phyloP scores from a whole-genome alignment of 2,113 vertebrate genomes.

The Pavo muticus region DNA sequence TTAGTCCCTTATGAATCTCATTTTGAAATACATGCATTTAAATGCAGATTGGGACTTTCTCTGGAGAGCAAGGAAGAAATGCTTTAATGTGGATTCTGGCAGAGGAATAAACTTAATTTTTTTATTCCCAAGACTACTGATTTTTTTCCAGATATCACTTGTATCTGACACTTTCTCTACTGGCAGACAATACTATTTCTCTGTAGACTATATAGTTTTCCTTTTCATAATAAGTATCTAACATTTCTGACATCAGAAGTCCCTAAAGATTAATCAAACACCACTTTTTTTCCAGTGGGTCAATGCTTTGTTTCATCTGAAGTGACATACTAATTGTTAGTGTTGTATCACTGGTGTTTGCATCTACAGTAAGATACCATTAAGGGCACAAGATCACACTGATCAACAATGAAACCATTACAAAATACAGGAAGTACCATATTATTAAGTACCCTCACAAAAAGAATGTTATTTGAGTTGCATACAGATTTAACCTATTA shows the following conservation, averaged over 20 bases:
- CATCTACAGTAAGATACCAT: not conserved
- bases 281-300: not conserved
- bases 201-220: not conserved
- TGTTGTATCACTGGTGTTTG: not conserved
- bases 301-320: not conserved
- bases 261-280: not conserved
- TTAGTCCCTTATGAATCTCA: not conserved
- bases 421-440: not conserved
- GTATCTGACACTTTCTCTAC: not conserved
- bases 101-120: slow-evolving; percentile 41
- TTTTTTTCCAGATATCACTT: not conserved
- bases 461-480: not conserved
- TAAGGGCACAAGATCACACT: not conserved
- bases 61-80: slow-evolving; percentile 1
- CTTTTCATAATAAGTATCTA: not conserved
- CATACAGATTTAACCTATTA: not conserved
- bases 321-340: not conserved
- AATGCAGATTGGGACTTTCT: not conserved
- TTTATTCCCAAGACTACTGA: slow-evolving; percentile 30
- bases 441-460: not conserved
- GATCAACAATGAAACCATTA: not conserved
- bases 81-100: slow-evolving; percentile 31
- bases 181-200: slow-evolving; percentile 30
- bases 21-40: slow-evolving; percentile 29
- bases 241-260: not conserved